Evolutionary conservation across 2,888 invertebrate species (phyloP).

Genomic region (Eilema sororculum): DNA sequence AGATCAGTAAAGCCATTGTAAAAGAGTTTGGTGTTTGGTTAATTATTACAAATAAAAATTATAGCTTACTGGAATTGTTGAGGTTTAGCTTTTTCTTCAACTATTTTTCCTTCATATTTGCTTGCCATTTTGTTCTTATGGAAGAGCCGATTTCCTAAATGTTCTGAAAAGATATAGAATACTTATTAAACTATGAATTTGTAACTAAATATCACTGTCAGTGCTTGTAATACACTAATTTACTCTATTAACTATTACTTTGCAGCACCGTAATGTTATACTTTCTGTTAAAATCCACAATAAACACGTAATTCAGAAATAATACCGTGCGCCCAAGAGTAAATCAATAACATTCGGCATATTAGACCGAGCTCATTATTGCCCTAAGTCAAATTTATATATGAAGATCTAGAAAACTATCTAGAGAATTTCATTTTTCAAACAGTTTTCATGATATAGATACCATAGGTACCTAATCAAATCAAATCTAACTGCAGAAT

Average conservation of each 20-base stretch:
- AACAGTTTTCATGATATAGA: neutral
- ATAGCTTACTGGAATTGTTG: conserved; percentile 59
- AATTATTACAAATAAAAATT: neutral
- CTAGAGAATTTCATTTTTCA: neutral
- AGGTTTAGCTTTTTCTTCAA: conserved; percentile 33
- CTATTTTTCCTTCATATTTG: neutral
- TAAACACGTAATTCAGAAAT: neutral
- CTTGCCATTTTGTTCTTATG: conserved; percentile 13
- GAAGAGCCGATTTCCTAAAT: neutral
- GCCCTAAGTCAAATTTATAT: neutral
- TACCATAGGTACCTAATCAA: neutral
- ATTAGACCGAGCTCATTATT: neutral
- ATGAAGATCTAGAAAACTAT: neutral
- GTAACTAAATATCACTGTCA: neutral
- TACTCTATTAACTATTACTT: neutral
- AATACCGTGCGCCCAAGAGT: neutral
- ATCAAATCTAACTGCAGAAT: neutral
- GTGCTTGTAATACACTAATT: neutral
- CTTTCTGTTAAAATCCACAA: neutral
- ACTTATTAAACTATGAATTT: too few species aligned
- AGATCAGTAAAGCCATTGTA: too few species aligned
- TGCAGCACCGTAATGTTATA: neutral
- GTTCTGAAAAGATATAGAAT: conserved; percentile 10
- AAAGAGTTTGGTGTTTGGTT: too few species aligned
- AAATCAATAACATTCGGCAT: neutral